Evolutionary conservation across 2,888 invertebrate species (phyloP).

Genomic region (Carpatolechia fugitivella): DNA sequence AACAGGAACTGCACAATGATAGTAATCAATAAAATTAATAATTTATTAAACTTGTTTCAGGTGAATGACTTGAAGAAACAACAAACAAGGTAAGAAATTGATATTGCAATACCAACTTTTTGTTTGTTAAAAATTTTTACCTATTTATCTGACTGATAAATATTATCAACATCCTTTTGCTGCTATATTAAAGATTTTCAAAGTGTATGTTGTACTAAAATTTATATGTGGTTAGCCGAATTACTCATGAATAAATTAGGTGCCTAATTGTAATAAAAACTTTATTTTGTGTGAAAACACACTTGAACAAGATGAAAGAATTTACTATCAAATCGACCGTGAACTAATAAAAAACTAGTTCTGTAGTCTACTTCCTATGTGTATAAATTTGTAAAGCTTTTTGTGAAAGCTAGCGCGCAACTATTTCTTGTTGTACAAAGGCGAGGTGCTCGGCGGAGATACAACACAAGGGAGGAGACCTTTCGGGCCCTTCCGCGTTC

Average conservation of each 20-base stretch:
- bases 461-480: constrained; percentile 51
- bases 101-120: not conserved
- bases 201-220: too few species aligned
- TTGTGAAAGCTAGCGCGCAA: constrained; percentile 36
- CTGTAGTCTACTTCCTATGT: not conserved
- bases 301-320: too few species aligned
- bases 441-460: constrained; percentile 45
- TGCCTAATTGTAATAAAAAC: too few species aligned
- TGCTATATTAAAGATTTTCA: too few species aligned
- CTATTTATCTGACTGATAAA: too few species aligned
- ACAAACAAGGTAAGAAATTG: not conserved
- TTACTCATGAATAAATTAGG: too few species aligned
- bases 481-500: constrained; percentile 54
- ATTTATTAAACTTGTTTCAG: not conserved
- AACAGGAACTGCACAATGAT: too few species aligned
- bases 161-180: too few species aligned
- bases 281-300: too few species aligned
- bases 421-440: constrained; percentile 47
- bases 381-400: constrained; percentile 11
- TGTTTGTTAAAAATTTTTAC: not conserved
- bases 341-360: not conserved
- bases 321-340: too few species aligned
- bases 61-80: constrained; percentile 3
- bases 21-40: too few species aligned
- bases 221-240: too few species aligned